Evolutionary conservation across 2,797 vertebrate genomes (phyloP), one percentile per base, ranked within the genome.

Genomic region (Phyllotis vaccarum): DNA sequence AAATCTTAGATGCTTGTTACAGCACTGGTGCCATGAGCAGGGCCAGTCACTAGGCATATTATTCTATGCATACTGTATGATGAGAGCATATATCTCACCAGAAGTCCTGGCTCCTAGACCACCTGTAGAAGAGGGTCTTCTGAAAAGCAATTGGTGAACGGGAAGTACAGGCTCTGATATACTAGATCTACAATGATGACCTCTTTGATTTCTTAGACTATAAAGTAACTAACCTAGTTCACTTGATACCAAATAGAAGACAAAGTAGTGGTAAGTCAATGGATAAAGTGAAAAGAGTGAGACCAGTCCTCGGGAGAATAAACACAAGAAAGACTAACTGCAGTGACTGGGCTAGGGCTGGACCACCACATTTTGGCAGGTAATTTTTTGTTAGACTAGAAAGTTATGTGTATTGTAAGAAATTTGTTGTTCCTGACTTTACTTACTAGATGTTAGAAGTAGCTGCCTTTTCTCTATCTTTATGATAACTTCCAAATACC

Each of bases 61-160:
- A 16, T 70, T 56, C 0, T 5, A 6, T 2, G 21, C 4, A 52
- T 7, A 27, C 17, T 54, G 10, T 68, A 37, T 16, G 9, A 62
- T 13, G 7, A 46, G 6, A 19, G 22, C 17, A 0, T 2, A 2
- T 16, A 11, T 27, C 1, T 62, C 3, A 2, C 3, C 0, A 0
- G 29, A 46, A 52, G 19, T 31, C 56, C 31, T 62, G 12, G 22
- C 29, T 91, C 7, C 43, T 78, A 29, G 78, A 9, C 27, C 66
- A 49, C 54, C 40, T 88, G 3, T n/a, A 37, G 52, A 96, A 86
- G 70, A 40, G 12, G n/a, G 21, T 56, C 79, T 92, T 92, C 70
- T 66, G 27, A 40, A 80, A 91, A 90, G 60, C 88, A 58, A 89
- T 7, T 22, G 9, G 13, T 76, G 76, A 62, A 56, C n/a, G 56